Base-by-base conservation (phyloP, 2,797 vertebrate species). In the Meda fulgida region DNA sequence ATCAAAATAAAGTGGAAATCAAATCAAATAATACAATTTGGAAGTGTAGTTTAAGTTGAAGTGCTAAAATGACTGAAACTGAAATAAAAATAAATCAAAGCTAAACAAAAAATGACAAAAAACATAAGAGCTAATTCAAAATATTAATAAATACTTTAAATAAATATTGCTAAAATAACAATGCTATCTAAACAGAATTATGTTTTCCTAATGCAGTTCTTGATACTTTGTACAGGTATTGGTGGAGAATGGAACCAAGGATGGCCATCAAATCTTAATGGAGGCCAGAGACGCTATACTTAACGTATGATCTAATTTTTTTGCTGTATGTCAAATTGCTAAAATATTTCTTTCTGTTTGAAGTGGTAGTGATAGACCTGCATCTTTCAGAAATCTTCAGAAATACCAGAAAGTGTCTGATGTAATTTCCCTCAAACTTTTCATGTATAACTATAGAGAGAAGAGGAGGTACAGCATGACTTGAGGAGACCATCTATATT, bases 191-290 rank as follows among this genome's bases (percentile, higher is more conserved):
- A 21, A 19, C 16, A 81, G 34, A 36, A 11, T 75, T 69, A 38
- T 1, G 10, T 51, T 29, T 73, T 29, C 10, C 19, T 18, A 76
- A 43, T 71, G 19, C 34, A 5, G 46, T 69, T 34, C 34, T 40
- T 81, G 19, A 36, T 76, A 4, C n/a, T 55, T 86, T 34, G 51
- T 46, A 46, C 84, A 98, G 97, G 93, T 98, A 13, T 87, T 97
- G 91, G 91, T 98, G 63, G 97, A 97, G 91, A 97, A 96, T 38
- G 97, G 97, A 78, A 97, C 96, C 55, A 97, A 94, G 90, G 96
- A 96, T 11, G 96, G 97, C 0, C 96, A 97, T 91, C 92, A 93
- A 86, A 94, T 97, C 58, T 94, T 98, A 3, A 97, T 97, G 96
- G 96, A 97, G 36, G 97, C 96, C 88, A 95, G 96, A 92, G 92